These are phyloP conservation scores for Otocyon megalotis DNA, from an alignment of 2,113 vertebrate species.

Conservation along the genomic window DNA sequence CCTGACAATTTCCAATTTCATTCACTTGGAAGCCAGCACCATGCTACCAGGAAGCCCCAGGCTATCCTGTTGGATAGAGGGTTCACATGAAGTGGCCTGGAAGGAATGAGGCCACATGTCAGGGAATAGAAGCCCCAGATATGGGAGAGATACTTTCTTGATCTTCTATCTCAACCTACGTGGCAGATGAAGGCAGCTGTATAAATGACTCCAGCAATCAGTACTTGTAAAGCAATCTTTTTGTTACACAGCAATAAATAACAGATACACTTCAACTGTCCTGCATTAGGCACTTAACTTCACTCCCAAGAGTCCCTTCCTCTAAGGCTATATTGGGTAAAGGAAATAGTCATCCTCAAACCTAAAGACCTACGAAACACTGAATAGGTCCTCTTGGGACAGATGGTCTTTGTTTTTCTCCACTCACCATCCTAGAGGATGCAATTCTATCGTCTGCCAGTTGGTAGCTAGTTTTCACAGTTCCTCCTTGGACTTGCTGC, in stretches of 20 bases:
- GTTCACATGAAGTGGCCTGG: neutral
- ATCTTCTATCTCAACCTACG: neutral
- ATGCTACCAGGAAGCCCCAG: neutral
- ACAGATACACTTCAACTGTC: neutral
- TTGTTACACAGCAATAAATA: neutral
- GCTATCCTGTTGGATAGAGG: neutral
- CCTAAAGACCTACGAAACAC: neutral
- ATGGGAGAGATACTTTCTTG: neutral
- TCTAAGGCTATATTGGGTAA: neutral
- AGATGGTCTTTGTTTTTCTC: neutral
- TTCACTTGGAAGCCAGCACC: neutral
- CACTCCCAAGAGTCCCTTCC: neutral
- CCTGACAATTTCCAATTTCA: neutral
- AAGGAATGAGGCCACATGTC: neutral
- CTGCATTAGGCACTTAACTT: neutral
- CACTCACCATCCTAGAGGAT: neutral
- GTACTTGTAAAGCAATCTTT: neutral
- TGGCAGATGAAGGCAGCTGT: neutral
- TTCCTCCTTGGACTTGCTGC: neutral
- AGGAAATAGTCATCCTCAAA: neutral
- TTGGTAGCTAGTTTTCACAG: neutral
- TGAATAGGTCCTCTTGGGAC: neutral
- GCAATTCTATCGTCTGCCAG: neutral
- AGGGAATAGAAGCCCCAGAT: neutral
- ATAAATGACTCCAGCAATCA: neutral